Evolutionary conservation across 2,113 vertebrate genomes (phyloP).

Genomic region (Cettia cetti): DNA sequence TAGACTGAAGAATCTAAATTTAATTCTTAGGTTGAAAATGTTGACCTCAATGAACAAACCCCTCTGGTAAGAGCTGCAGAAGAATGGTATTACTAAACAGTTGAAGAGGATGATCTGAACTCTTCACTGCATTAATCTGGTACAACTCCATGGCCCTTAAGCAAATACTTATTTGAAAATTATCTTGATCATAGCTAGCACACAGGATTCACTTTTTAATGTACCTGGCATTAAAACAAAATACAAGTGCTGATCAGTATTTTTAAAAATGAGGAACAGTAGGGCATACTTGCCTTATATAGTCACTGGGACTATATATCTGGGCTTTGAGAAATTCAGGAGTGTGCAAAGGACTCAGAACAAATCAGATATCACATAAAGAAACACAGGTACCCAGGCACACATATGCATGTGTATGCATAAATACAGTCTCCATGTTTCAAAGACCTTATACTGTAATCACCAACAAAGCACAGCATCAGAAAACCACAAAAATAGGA

Average conservation of each 20-base stretch:
- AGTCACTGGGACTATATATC: neutral
- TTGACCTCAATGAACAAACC: slow-evolving; percentile 20
- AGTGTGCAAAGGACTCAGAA: neutral
- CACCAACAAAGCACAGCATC: neutral
- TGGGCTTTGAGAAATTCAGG: neutral
- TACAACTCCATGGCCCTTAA: neutral
- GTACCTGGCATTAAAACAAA: neutral
- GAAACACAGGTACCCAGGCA: neutral
- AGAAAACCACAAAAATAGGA: slow-evolving; percentile 33
- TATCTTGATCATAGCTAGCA: neutral
- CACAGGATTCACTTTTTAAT: neutral
- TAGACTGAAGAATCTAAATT: slow-evolving; percentile 42
- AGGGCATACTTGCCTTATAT: neutral
- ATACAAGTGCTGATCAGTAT: neutral
- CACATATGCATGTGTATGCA: neutral
- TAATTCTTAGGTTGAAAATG: slow-evolving; percentile 35
- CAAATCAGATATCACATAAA: neutral
- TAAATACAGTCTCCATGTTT: neutral
- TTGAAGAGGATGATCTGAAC: neutral
- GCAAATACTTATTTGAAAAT: neutral
- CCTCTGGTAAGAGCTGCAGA: neutral
- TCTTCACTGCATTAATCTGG: neutral
- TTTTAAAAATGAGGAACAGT: neutral
- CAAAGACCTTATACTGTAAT: neutral
- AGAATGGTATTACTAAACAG: neutral